phyloP scores from a whole-genome alignment of 2,113 vertebrate genomes.

The Leptocoma aspasia region DNA sequence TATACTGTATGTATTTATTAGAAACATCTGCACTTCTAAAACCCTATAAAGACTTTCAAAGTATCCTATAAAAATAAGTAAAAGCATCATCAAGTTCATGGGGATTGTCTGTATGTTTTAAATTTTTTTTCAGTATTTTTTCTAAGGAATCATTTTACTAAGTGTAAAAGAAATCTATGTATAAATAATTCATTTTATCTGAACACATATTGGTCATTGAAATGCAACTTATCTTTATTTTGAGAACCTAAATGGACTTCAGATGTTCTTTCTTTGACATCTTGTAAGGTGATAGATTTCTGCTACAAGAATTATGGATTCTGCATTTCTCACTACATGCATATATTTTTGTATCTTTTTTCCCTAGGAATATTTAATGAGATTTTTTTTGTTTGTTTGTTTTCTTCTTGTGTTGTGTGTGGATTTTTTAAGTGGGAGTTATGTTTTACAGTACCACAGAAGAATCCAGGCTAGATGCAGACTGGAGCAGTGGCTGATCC shows the following conservation, averaged over 20 bases:
- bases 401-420: neutral
- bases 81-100: neutral
- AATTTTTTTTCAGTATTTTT: neutral
- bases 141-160: neutral
- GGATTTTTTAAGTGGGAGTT: neutral
- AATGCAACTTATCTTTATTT: neutral
- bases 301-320: neutral
- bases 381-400: neutral
- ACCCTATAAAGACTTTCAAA: neutral
- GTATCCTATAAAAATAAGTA: neutral
- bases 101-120: neutral
- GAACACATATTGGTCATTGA: neutral
- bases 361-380: neutral
- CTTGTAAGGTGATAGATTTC: neutral
- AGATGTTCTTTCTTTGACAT: neutral
- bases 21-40: neutral
- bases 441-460: neutral
- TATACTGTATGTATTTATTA: neutral
- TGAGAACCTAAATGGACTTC: neutral
- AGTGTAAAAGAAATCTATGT: neutral
- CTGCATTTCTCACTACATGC: neutral
- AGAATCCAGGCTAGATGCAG: neutral
- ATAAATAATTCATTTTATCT: neutral
- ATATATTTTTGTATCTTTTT: neutral
- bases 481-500: neutral